Evolutionary conservation across 1,140 invertebrate species (phyloP).

Genomic region (Pseudomyrmex dendroicus): DNA sequence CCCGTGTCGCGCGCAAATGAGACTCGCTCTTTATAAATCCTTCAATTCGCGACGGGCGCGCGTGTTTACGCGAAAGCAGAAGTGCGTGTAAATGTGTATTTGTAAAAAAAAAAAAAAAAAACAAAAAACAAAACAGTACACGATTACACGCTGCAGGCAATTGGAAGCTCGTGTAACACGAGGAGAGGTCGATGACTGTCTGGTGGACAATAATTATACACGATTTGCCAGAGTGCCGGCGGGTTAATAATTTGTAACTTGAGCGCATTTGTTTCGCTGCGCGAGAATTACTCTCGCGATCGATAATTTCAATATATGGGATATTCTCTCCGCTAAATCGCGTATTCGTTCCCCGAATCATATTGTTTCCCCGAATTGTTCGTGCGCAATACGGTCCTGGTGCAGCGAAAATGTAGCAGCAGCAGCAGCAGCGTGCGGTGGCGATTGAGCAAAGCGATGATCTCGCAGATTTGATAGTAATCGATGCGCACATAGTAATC

Average conservation of each 20-base stretch:
- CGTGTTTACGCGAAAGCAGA: too few relatives aligned
- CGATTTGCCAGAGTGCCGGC: background rate
- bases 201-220: constrained; percentile 34
- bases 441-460: constrained; percentile 54
- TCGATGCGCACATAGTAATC: constrained; percentile 15
- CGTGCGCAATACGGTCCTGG: constrained; percentile 30
- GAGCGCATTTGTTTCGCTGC: constrained; percentile 45
- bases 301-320: constrained; percentile 48
- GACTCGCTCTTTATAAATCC: constrained; percentile 22
- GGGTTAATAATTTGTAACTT: constrained; percentile 58
- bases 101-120: too few relatives aligned
- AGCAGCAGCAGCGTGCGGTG: background rate
- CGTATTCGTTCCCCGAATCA: constrained; percentile 40
- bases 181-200: constrained; percentile 26
- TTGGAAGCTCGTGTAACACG: constrained; percentile 1
- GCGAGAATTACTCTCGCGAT: constrained; percentile 52
- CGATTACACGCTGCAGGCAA: background rate
- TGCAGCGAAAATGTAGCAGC: constrained; percentile 25
- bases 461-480: constrained; percentile 49
- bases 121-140: too few relatives aligned
- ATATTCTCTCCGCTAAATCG: constrained; percentile 12
- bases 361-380: constrained; percentile 53
- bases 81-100: background rate
- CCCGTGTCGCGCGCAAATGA: background rate
- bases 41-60: background rate